Conservation (phyloP, 2,113 vertebrate species). For the Malurus melanocephalus region DNA sequence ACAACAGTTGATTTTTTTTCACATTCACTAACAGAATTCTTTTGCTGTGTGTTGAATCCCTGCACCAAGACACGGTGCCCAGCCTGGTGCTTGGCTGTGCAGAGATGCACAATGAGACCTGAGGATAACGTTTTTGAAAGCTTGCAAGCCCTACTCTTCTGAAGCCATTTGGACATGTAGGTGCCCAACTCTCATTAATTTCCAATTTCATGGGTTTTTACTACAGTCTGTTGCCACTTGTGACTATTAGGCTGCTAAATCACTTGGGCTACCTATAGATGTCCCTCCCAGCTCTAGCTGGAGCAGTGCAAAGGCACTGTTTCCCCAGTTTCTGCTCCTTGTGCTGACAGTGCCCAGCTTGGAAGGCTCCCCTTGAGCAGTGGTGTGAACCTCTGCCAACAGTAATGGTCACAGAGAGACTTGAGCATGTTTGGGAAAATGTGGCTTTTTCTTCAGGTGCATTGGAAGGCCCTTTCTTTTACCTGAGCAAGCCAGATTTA, state of each 20-base stretch:
- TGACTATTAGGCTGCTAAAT: background rate
- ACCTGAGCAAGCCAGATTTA: background rate
- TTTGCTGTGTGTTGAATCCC: background rate
- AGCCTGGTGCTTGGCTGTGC: background rate
- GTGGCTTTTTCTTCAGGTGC: background rate
- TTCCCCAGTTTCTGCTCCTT: background rate
- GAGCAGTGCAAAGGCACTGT: background rate
- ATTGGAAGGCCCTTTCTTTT: background rate
- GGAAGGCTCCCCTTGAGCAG: background rate
- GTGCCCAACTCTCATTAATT: background rate
- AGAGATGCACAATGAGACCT: background rate
- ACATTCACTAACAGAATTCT: background rate
- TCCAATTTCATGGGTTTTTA: background rate
- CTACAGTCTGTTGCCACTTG: background rate
- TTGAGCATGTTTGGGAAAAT: background rate
- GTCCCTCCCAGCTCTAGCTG: background rate
- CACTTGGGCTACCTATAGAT: background rate
- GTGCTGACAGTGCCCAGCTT: background rate
- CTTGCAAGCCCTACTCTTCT: background rate
- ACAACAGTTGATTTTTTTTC: background rate
- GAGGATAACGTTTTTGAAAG: background rate
- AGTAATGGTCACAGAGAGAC: background rate
- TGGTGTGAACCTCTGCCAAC: background rate
- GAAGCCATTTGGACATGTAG: fast-evolving
- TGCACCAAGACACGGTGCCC: background rate